phyloP scores from a whole-genome alignment of 2,797 vertebrate species.

The Parambassis ranga region DNA sequence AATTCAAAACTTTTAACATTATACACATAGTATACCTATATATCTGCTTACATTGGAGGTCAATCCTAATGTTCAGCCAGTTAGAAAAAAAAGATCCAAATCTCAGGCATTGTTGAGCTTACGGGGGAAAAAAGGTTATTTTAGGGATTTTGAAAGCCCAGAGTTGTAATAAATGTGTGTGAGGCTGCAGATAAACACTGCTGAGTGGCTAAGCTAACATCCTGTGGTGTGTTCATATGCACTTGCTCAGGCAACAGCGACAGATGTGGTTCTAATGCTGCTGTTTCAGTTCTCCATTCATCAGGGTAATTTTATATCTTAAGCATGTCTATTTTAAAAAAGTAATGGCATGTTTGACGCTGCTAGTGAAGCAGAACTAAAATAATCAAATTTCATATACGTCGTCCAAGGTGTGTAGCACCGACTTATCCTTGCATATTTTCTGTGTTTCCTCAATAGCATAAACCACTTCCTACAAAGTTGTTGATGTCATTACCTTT shows the following conservation, averaged over 20 bases:
- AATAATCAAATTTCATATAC: neutral
- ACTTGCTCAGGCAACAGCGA: neutral
- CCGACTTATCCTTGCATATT: too few species aligned
- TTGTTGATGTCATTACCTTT: neutral
- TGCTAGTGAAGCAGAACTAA: too few species aligned
- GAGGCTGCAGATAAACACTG: constrained; percentile 48
- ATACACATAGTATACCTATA: too few species aligned
- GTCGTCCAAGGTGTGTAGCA: too few species aligned
- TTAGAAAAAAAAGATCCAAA: neutral
- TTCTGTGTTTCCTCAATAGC: neutral
- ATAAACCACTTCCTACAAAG: neutral
- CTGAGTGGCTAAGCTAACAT: constrained; percentile 77
- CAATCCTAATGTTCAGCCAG: neutral
- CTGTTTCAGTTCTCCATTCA: constrained; percentile 10
- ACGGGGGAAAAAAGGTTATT: neutral
- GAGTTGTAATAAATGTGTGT: constrained; percentile 46
- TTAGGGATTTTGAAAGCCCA: neutral
- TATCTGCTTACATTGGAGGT: neutral
- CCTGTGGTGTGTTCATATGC: constrained; percentile 42
- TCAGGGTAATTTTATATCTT: constrained; percentile 34
- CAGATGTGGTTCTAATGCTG: constrained; percentile 37
- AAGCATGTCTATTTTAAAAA: neutral
- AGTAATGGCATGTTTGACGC: too few species aligned
- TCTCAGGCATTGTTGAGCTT: neutral
- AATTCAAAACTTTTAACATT: neutral